A percentile compares a stretch with the other conserved stretches of the same genome.
These are phyloP conservation scores for Notolepis coatsorum DNA, from an alignment of 2,797 vertebrate species.

Conservation along the genomic window DNA sequence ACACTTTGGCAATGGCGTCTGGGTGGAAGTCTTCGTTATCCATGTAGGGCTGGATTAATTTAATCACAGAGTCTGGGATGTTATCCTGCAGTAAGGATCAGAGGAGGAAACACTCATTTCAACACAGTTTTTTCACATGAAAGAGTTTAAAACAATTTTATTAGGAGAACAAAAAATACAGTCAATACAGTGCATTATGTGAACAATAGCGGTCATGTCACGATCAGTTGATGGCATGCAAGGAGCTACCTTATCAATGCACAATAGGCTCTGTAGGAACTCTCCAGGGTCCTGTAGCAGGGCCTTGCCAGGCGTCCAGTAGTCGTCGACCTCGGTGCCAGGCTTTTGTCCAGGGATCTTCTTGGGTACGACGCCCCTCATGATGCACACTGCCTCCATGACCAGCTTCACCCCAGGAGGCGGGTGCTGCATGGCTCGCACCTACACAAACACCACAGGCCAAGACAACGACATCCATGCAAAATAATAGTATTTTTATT, in stretches of 20 bases:
- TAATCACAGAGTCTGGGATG: constrained; percentile 86
- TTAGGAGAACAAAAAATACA: too few relatives aligned
- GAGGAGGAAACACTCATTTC: constrained; percentile 6
- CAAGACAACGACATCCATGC: not conserved
- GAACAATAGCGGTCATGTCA: too few relatives aligned
- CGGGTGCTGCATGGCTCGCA: constrained; percentile 93
- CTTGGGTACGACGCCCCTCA: constrained; percentile 91
- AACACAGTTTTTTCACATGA: too few relatives aligned
- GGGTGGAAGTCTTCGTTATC: constrained; percentile 91
- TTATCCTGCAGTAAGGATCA: constrained; percentile 82
- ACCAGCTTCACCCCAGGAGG: constrained; percentile 92
- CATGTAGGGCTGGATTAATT: constrained; percentile 91
- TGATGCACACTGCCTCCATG: constrained; percentile 96
- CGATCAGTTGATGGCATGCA: too few relatives aligned
- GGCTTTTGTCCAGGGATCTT: constrained; percentile 92
- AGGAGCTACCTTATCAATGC: constrained; percentile 88
- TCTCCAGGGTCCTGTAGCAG: constrained; percentile 91
- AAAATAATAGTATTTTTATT: too few relatives aligned
- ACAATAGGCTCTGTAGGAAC: constrained; percentile 90
- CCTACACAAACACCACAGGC: constrained; percentile 70
- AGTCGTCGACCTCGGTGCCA: constrained; percentile 96
- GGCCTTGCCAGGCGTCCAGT: constrained; percentile 89
- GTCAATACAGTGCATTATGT: too few relatives aligned
- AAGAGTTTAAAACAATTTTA: too few relatives aligned
- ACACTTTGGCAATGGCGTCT: constrained; percentile 90